Evolutionary conservation across 1,140 invertebrate genomes (phyloP).

Genomic region (Phortica variegata): DNA sequence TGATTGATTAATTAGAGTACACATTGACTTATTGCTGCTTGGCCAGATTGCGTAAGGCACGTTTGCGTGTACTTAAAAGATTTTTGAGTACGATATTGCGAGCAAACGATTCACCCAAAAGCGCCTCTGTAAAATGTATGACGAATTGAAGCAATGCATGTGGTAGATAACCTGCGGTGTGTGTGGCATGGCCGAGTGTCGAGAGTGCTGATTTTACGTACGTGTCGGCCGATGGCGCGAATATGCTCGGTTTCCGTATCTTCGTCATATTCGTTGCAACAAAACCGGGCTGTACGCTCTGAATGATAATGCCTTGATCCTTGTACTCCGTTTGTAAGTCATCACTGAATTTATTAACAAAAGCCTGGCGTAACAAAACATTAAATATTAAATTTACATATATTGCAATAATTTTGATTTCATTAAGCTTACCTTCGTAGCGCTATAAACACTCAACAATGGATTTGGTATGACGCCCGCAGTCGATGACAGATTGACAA

Average conservation of each 20-base stretch:
- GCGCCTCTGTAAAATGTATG: conserved; percentile 31
- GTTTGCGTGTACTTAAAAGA: conserved; percentile 36
- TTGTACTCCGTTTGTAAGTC: conserved; percentile 79
- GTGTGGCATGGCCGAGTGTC: conserved; percentile 72
- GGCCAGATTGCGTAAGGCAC: conserved; percentile 33
- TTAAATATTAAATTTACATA: background rate
- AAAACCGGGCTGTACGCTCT: conserved; percentile 84
- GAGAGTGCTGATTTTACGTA: conserved; percentile 78
- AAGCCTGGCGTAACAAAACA: conserved; percentile 62
- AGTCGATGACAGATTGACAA: conserved; percentile 91
- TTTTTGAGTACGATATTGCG: conserved; percentile 39
- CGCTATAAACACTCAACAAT: conserved; percentile 83
- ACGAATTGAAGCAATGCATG: conserved; percentile 67
- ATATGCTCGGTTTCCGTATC: conserved; percentile 75
- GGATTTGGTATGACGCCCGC: conserved; percentile 78
- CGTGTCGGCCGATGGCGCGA: conserved; percentile 74
- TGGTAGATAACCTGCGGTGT: conserved; percentile 78
- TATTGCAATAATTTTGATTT: background rate
- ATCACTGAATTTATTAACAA: conserved; percentile 80
- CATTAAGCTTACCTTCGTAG: conserved; percentile 71
- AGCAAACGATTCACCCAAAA: conserved; percentile 43
- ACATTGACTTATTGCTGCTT: conserved; percentile 44
- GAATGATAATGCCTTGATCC: conserved; percentile 75
- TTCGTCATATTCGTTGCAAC: conserved; percentile 94
- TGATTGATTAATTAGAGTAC: too few relatives aligned